Evolutionary conservation across 2,113 vertebrate species (phyloP).

Genomic region (Alouatta palliata): DNA sequence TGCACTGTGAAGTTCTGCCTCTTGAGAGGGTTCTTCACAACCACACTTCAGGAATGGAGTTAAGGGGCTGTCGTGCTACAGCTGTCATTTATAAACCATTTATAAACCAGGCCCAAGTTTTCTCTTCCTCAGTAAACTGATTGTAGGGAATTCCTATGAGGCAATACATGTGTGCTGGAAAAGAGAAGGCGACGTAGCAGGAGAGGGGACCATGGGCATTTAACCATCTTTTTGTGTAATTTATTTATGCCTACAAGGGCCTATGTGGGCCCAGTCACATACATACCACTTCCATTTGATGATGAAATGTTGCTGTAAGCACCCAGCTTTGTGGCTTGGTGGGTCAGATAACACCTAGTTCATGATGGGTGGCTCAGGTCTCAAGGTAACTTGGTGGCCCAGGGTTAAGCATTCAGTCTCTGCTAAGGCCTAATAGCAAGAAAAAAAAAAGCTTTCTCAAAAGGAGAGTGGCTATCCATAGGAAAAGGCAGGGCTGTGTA

Average conservation of each 20-base stretch:
- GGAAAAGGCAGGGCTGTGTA: not conserved
- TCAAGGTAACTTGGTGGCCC: not conserved
- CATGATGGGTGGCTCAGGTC: not conserved
- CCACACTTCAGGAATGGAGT: not conserved
- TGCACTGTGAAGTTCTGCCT: not conserved
- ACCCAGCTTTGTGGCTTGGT: not conserved
- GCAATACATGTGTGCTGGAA: not conserved
- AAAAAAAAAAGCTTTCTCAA: not conserved
- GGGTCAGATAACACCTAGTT: not conserved
- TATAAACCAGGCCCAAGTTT: not conserved
- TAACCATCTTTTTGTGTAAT: not conserved
- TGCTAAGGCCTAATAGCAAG: not conserved
- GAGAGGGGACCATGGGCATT: not conserved
- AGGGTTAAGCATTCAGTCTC: not conserved
- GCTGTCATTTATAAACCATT: not conserved
- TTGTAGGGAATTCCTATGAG: not conserved
- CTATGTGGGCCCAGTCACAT: not conserved
- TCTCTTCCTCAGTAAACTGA: not conserved
- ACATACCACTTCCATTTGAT: not conserved
- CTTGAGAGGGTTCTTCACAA: not conserved
- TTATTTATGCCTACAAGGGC: not conserved
- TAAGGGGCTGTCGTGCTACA: not conserved
- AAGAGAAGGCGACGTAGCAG: not conserved
- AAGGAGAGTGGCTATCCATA: not conserved
- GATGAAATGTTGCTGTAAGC: not conserved